phyloP scores from a whole-genome alignment of 2,113 vertebrate species.

The Elachura formosa region DNA sequence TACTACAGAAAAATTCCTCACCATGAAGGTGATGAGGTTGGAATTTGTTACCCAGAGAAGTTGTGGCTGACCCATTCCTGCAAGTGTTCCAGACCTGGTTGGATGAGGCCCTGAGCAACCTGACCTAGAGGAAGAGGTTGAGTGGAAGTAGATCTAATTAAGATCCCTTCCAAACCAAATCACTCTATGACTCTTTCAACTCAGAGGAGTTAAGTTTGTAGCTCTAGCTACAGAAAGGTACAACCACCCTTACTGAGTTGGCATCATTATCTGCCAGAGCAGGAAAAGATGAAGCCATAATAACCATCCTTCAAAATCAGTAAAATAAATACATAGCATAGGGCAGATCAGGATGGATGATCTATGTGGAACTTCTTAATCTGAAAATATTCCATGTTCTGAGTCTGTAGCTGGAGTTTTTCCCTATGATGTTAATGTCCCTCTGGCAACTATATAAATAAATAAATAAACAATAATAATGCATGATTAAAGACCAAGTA shows the following conservation, averaged over 20 bases:
- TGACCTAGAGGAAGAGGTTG: background rate
- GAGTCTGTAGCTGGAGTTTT: background rate
- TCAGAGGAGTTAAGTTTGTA: background rate
- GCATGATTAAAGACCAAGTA: background rate
- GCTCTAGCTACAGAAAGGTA: background rate
- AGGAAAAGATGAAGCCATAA: background rate
- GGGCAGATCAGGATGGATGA: background rate
- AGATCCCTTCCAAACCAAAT: background rate
- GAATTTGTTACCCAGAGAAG: background rate
- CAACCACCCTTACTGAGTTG: background rate
- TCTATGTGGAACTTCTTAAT: background rate
- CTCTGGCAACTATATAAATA: background rate
- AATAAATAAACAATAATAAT: background rate
- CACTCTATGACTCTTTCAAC: background rate
- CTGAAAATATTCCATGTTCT: background rate
- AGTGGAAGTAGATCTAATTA: background rate
- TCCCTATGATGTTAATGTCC: background rate
- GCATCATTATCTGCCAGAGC: background rate
- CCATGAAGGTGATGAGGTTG: background rate
- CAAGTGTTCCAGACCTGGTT: background rate
- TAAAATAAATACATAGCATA: background rate
- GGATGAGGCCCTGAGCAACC: background rate
- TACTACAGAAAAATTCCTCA: background rate
- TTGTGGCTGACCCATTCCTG: background rate
- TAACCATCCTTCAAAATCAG: background rate